Evolutionary conservation across 1,140 invertebrate genomes (phyloP), one percentile per base, ranked within the genome.

Genomic region (Pachyrhynchus sulphureomaculatus): DNA sequence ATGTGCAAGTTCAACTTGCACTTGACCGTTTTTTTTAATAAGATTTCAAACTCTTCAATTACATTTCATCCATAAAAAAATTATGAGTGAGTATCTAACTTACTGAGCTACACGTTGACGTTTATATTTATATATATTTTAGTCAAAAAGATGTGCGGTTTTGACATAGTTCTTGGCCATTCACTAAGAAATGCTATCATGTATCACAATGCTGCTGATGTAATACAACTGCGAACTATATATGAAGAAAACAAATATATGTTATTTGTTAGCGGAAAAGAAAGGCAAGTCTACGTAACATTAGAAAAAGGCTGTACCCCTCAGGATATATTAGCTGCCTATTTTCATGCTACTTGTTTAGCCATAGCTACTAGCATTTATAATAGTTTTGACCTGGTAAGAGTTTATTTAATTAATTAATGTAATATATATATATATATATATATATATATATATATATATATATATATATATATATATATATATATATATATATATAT

Each of bases 131-230:
- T n/a, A n/a, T n/a, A n/a, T 57, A 49, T 76, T 69, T 62, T 64
- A 83, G 82, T 76, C 44, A 70, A 70, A 68, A 62, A 72, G 23
- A 62, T 81, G 13, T 83, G 81, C 68, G 81, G 80, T 17, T 83
- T 81, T 66, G 47, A 78, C 20, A 80, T 85, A 45, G 70, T 75
- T 66, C 64, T 82, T 26, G 83, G 83, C 5, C 70, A 72, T 12
- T 83, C 84, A 0, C 75, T 87, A n/a, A 73, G 79, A 64, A 71
- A 74, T 39, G 65, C 80, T 4, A 57, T 83, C 10, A 73, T 75
- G 55, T 66, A 73, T 17, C 75, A 76, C n/a, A 67, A 57, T 5
- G 41, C 60, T 4, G 66, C 70, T 17, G 73, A 79, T 51, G 58
- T 79, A 4, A 67, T 71, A 45, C 48, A 70, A 20, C 62, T 80